Conservation (phyloP, 2,797 vertebrate genomes). For the Alectoris magna region DNA sequence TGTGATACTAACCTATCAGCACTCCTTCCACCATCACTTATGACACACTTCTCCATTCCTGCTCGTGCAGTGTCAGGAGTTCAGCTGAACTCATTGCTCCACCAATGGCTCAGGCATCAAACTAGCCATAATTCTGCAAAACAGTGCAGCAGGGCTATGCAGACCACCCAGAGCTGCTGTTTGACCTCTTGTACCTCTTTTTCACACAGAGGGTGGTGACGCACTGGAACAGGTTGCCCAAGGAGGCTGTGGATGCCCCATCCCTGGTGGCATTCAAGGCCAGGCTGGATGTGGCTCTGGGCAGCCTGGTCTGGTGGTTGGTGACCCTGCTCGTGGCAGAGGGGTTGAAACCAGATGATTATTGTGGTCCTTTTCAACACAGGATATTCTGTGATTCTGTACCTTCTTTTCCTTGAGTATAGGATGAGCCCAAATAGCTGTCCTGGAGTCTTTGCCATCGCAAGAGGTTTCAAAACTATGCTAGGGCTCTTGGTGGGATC, state of each 20-base stretch:
- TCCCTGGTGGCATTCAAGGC: too few species aligned
- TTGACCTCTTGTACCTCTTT: background rate
- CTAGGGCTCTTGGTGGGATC: background rate
- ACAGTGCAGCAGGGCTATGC: background rate
- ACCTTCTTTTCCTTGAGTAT: background rate
- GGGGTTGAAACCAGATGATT: too few species aligned
- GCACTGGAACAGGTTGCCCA: too few species aligned
- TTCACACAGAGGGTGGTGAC: too few species aligned
- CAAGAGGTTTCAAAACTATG: background rate
- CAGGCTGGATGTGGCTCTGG: too few species aligned
- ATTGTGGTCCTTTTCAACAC: too few species aligned
- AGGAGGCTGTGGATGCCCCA: too few species aligned
- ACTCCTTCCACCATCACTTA: fast-evolving
- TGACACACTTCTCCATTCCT: background rate
- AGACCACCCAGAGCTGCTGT: background rate
- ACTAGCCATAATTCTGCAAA: background rate
- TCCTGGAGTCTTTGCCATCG: background rate
- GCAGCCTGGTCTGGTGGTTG: too few species aligned
- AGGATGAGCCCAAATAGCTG: background rate
- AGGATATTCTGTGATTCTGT: background rate
- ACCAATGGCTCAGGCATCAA: background rate
- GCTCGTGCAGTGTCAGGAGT: background rate
- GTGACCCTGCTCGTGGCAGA: too few species aligned
- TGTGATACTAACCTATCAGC: background rate
- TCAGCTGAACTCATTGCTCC: background rate